Conservation (phyloP, 2,797 vertebrate species). For the Paramormyrops hopkinsi region DNA sequence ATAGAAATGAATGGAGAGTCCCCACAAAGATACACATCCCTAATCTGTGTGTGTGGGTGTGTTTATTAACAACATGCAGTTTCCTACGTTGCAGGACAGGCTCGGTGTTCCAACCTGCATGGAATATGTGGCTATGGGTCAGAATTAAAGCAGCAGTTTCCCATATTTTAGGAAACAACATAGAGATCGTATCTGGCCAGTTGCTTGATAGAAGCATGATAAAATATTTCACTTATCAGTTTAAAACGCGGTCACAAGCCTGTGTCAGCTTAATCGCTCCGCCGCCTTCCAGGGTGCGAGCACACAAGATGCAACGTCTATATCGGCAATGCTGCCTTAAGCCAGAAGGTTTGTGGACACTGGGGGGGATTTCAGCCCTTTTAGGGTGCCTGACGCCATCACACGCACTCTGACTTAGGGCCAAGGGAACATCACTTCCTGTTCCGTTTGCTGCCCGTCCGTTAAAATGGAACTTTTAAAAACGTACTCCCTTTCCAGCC, state of each 20-base stretch:
- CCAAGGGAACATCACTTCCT: neutral
- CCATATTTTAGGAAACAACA: neutral
- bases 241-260: neutral
- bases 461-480: neutral
- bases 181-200: neutral
- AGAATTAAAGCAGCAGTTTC: neutral
- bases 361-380: neutral
- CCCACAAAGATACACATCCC: neutral
- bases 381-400: neutral
- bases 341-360: neutral
- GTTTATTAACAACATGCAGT: neutral
- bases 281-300: neutral
- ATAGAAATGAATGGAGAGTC: neutral
- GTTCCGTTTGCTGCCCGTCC: neutral
- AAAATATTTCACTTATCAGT: neutral
- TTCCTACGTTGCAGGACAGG: neutral
- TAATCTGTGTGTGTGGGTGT: neutral
- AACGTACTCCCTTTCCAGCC: no score
- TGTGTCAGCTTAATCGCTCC: neutral
- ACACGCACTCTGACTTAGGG: neutral
- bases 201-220: neutral
- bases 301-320: neutral
- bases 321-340: neutral
- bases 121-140: neutral
- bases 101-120: neutral